Conservation (phyloP, 2,888 invertebrate genomes). For the Xestoiulus laeticollis region DNA sequence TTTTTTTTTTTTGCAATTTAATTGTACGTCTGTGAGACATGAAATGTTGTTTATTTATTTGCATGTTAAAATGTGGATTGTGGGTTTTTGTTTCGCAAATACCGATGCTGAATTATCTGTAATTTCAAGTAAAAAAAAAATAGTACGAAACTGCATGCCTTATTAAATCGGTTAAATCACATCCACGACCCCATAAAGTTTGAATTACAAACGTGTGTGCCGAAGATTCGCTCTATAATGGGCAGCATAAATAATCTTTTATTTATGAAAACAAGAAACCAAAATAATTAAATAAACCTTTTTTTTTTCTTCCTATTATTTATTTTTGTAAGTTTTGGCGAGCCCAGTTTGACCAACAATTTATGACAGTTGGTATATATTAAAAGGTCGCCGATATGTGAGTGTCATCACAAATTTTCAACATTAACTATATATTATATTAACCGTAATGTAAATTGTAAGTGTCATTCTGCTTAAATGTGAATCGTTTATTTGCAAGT, state of each 20-base stretch:
- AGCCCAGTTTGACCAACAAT: neutral
- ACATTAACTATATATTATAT: neutral
- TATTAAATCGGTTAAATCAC: neutral
- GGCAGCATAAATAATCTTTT: neutral
- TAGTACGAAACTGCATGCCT: neutral
- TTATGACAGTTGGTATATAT: neutral
- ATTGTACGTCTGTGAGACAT: neutral
- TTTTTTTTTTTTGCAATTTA: too few relatives aligned
- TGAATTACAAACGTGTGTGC: neutral
- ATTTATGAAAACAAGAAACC: neutral
- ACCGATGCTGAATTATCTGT: neutral
- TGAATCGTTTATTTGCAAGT: neutral
- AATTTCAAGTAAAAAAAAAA: neutral
- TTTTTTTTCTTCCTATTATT: neutral
- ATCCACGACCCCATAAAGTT: conserved; percentile 11
- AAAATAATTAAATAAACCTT: conserved; percentile 13
- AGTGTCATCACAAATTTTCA: neutral
- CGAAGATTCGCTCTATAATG: conserved; percentile 21
- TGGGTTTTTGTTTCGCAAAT: neutral
- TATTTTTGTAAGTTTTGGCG: neutral
- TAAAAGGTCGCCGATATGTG: conserved; percentile 15
- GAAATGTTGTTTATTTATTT: neutral
- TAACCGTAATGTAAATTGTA: neutral
- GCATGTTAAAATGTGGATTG: neutral
- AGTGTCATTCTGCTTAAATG: neutral